Conservation (phyloP, 2,113 vertebrate genomes). For the Eulemur rufifrons region DNA sequence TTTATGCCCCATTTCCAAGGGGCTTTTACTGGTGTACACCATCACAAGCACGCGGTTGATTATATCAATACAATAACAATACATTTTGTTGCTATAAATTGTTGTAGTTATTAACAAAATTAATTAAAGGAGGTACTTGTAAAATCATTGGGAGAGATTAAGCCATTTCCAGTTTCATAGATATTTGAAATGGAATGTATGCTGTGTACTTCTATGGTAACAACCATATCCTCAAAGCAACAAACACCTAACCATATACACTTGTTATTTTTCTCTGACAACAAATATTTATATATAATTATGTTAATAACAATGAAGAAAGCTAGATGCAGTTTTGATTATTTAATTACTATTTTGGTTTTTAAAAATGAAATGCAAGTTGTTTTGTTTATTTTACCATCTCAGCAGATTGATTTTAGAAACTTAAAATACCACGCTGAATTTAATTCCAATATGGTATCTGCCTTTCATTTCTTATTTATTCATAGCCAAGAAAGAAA, state of each 20-base stretch:
- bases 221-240: background rate
- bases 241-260: background rate
- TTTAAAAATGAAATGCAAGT: conserved; percentile 12
- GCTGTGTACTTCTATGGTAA: background rate
- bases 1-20: conserved; percentile 18
- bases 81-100: conserved; percentile 41
- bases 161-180: background rate
- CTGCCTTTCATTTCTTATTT: conserved; percentile 45
- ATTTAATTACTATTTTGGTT: background rate
- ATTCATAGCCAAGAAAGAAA: conserved; percentile 9
- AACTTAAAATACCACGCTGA: conserved; percentile 22
- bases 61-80: background rate
- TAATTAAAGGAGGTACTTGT: conserved; percentile 45
- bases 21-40: conserved; percentile 13
- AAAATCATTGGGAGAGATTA: background rate
- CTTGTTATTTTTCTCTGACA: background rate
- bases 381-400: conserved; percentile 27
- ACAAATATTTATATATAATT: conserved; percentile 12
- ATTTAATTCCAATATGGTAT: conserved; percentile 11
- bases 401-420: conserved; percentile 22
- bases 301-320: conserved; percentile 43
- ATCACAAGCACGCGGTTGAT: background rate
- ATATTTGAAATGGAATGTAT: background rate
- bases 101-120: conserved; percentile 25
- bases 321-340: conserved; percentile 6